Evolutionary conservation across 1,140 invertebrate species (phyloP), one percentile per base, ranked within the genome.

Genomic region (Hestina assimilis): DNA sequence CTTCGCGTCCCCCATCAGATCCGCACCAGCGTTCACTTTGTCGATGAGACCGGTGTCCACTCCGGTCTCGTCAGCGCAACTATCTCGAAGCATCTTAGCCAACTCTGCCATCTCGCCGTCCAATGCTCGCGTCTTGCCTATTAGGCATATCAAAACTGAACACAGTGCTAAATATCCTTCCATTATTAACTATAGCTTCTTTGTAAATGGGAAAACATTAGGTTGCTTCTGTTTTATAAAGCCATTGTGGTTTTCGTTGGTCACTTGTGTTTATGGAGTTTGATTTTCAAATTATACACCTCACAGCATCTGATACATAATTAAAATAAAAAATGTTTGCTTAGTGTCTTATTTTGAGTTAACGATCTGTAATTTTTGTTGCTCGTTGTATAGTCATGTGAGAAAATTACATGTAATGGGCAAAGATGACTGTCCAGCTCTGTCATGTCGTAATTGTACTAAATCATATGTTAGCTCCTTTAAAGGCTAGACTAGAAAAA

Each of bases 61-160:
- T 1, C 72, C 74, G 0, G 70, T 80, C 54, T 87, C 82, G 3
- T 59, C 75, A 0, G 52, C 67, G 53, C 84, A 87, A 55, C 60
- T 78, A 4, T 85, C 79, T 38, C 81, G 63, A 47, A 87, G 46
- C 75, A 84, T 80, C 26, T 69, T 70, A 4, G 73, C 75, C 17
- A 87, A 50, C 46, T 87, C 84, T 3, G 75, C 75, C 78, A 83
- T 83, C 29, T 87, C 80, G 0, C 71, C 73, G 42, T 87, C 82
- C 63, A 85, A 55, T 1, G 40, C 58, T 0, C 31, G 20, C 9
- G 40, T 58, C 1, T 15, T 47, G 4, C 35, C 56, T 29, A 69
- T 11, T 23, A 66, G 4, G 12, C 50, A 41, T 12, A 53, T 15
- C 15, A 66, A 3, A 20, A 63, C 9, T 0, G 52, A 6, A 19